phyloP scores from a whole-genome alignment of 2,797 vertebrate species.

The Phylloscopus collybita region DNA sequence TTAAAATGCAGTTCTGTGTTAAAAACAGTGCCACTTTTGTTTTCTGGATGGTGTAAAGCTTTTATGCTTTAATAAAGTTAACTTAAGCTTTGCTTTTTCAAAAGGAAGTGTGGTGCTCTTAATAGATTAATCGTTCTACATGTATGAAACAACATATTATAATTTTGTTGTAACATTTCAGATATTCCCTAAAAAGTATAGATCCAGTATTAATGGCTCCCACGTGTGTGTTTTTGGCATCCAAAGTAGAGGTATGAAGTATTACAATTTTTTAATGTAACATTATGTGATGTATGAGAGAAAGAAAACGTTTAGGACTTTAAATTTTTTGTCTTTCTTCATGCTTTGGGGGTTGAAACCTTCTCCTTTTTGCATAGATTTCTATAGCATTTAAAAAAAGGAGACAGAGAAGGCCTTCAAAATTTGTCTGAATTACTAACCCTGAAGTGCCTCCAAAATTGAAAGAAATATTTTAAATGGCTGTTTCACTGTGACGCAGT shows the following conservation, averaged over 20 bases:
- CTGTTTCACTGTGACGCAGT: slow-evolving; percentile 1
- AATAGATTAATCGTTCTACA: slow-evolving; percentile 45
- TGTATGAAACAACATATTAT: slow-evolving; percentile 62
- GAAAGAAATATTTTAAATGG: background rate
- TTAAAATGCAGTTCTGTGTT: slow-evolving; percentile 56
- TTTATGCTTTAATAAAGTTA: slow-evolving; percentile 65
- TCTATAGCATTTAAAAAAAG: slow-evolving; percentile 22
- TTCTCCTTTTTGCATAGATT: slow-evolving; percentile 34
- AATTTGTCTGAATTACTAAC: slow-evolving; percentile 46
- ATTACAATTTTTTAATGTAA: slow-evolving; percentile 63
- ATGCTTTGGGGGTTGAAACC: slow-evolving; percentile 55
- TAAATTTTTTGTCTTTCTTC: slow-evolving; percentile 48
- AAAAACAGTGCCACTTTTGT: slow-evolving; percentile 60
- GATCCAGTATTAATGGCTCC: slow-evolving; percentile 99
- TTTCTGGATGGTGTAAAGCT: slow-evolving; percentile 59
- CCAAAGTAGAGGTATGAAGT: slow-evolving; percentile 96
- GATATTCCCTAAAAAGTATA: slow-evolving; percentile 99
- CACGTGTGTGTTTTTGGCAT: slow-evolving; percentile 99
- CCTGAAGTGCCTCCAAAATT: slow-evolving; percentile 10
- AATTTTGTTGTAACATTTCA: slow-evolving; percentile 78
- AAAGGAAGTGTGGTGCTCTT: slow-evolving; percentile 67
- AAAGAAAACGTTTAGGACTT: slow-evolving; percentile 38
- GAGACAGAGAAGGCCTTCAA: slow-evolving; percentile 18
- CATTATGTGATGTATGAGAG: slow-evolving; percentile 50
- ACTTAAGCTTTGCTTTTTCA: slow-evolving; percentile 67